phyloP scores from a whole-genome alignment of 2,888 invertebrate genomes.

The Formica aserva region DNA sequence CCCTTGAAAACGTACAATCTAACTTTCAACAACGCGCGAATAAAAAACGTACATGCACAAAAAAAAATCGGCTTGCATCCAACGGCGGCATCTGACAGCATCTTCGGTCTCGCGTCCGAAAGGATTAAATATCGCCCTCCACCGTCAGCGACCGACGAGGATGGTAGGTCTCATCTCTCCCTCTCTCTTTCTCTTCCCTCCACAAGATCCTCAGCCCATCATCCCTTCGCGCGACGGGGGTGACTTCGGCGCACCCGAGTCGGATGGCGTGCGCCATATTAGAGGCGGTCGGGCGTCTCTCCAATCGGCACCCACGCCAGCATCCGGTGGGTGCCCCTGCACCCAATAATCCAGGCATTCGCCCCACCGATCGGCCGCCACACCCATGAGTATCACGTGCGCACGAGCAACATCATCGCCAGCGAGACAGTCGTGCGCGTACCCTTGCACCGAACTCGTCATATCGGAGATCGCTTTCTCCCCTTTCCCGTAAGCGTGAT shows the following conservation, averaged over 20 bases:
- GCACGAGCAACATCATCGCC: constrained; percentile 79
- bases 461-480: background rate
- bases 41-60: background rate
- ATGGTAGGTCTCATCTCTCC: constrained; percentile 7
- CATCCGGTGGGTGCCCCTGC: constrained; percentile 76
- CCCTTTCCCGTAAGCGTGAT: background rate
- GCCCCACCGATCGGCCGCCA: constrained; percentile 72
- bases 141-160: constrained; percentile 11
- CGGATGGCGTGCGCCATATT: constrained; percentile 81
- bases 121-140: constrained; percentile 44
- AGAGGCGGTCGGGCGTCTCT: constrained; percentile 80
- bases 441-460: constrained; percentile 65
- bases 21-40: background rate
- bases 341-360: constrained; percentile 67
- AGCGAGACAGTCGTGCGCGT: constrained; percentile 80
- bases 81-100: constrained; percentile 17
- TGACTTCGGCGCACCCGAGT: constrained; percentile 19
- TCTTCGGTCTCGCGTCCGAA: constrained; percentile 22
- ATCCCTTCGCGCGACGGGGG: constrained; percentile 42
- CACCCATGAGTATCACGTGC: constrained; percentile 82
- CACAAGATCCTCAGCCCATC: constrained; percentile 53
- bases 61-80: constrained; percentile 23
- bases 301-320: constrained; percentile 80
- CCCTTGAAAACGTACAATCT: background rate
- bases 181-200: constrained; percentile 21